Evolutionary conservation across 1,140 invertebrate genomes (phyloP), one percentile per base, ranked within the genome.

Genomic region (Formica selysi): DNA sequence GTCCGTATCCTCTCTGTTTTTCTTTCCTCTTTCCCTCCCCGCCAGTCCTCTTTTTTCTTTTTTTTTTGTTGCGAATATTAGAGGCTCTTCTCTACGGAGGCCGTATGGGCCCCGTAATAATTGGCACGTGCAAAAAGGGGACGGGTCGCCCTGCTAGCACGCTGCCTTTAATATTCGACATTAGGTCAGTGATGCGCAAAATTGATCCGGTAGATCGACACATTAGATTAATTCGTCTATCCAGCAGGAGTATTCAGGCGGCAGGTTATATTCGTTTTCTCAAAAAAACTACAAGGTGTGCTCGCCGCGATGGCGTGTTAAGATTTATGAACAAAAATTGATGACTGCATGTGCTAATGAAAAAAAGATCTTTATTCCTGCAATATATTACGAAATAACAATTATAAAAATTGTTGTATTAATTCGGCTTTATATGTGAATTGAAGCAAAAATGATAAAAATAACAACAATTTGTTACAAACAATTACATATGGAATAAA

Each of bases 81-180:
- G 54, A 87, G 89, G 81, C 84, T 86, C 85, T 86, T 85, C 79
- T 76, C 70, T 80, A 74, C 89, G 91, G 54, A 91, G 89, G 80
- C 92, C 91, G 89, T 92, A 92, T 91, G 89, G 91, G 91, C 88
- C 88, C 85, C 85, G 83, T 90, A 87, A 89, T 92, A 91, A 91
- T 91, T 92, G 90, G 89, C 87, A 87, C 90, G 87, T 85, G 87
- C 84, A 91, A 92, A 92, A 90, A 91, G 38, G 81, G 86, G 68
- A 83, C 79, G 68, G 38, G 68, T 41, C 79, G 68, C 26, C 79
- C 44, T 83, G 68, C 79, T 83, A 83, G 87, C 65, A 79, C 65
- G 65, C 67, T 83, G 80, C 59, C 73, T 48, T 67, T 36, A 78
- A 80, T 65, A 59, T 81, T 86, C 84, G 84, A 86, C 76, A 80